phyloP scores from a whole-genome alignment of 64 coral and sea anemone genomes.

The Orbicella faveolata region DNA sequence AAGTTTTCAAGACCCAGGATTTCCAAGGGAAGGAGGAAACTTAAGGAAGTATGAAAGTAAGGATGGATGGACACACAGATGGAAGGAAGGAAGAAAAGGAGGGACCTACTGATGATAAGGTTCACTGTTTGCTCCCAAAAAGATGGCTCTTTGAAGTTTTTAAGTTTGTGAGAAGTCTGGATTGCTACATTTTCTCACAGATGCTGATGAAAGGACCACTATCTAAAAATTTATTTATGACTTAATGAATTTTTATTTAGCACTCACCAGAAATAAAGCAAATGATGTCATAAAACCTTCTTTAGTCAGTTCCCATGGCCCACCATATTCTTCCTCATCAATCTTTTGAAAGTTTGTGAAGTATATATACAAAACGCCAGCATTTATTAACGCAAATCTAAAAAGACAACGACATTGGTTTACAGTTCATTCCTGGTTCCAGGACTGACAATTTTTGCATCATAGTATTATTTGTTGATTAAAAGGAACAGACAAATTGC shows the following conservation, averaged over 20 bases:
- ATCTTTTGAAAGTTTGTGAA: constrained; percentile 99
- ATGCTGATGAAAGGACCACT: not conserved
- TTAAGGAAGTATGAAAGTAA: no score
- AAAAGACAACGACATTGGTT: not conserved
- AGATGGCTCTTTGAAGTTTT: not conserved
- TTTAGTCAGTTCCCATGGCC: constrained; percentile 93
- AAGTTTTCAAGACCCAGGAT: no score
- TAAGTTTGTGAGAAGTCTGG: not conserved
- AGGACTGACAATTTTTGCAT: no score
- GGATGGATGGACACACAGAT: no score
- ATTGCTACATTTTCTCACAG: no score
- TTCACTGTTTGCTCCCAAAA: no score
- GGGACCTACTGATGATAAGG: no score
- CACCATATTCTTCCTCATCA: constrained; percentile 99
- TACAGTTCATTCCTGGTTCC: no score
- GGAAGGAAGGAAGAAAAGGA: no score
- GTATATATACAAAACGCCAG: constrained; percentile 92
- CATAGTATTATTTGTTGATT: no score
- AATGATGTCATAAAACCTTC: constrained; percentile 99
- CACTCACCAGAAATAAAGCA: constrained; percentile 92
- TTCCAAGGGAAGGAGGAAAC: no score
- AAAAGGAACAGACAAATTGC: no score
- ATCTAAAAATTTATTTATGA: not conserved
- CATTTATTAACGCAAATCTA: constrained; percentile 94
- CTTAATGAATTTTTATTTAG: not conserved